These are phyloP conservation scores for Serilophus lunatus DNA, from an alignment of 2,113 vertebrate species.

Conservation along the genomic window DNA sequence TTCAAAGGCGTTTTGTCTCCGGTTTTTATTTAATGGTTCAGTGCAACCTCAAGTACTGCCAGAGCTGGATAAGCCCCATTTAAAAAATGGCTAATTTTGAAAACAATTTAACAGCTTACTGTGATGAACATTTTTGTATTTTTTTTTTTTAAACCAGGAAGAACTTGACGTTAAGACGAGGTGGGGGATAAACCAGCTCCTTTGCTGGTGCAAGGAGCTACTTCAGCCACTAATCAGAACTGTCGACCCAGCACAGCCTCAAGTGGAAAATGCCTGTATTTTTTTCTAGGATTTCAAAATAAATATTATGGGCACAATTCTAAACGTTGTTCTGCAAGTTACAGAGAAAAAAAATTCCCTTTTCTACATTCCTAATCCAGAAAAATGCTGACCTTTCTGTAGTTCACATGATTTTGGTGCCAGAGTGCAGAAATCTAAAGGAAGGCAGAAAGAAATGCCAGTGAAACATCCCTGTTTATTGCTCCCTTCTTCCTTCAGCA, in stretches of 20 bases:
- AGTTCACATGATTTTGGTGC: neutral
- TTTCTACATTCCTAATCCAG: neutral
- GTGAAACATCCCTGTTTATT: neutral
- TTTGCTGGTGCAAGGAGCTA: neutral
- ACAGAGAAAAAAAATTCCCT: neutral
- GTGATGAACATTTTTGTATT: constrained; percentile 50
- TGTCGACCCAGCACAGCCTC: neutral
- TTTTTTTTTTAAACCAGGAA: neutral
- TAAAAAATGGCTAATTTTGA: constrained; percentile 87
- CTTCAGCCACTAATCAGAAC: neutral
- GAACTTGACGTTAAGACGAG: constrained; percentile 11
- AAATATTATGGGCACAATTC: neutral
- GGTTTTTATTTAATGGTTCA: constrained; percentile 94
- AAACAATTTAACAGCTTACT: constrained; percentile 81
- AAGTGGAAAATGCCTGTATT: neutral
- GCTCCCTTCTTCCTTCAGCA: neutral
- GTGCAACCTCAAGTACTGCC: constrained; percentile 86
- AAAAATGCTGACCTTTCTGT: constrained; percentile 11
- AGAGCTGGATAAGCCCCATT: constrained; percentile 90
- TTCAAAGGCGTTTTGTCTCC: constrained; percentile 89
- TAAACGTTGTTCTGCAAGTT: neutral
- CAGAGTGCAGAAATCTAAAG: neutral
- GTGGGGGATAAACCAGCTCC: neutral
- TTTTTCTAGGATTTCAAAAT: neutral
- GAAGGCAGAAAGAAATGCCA: fast-evolving